phyloP scores from a whole-genome alignment of 64 coral and sea anemone genomes.

The Orbicella faveolata region DNA sequence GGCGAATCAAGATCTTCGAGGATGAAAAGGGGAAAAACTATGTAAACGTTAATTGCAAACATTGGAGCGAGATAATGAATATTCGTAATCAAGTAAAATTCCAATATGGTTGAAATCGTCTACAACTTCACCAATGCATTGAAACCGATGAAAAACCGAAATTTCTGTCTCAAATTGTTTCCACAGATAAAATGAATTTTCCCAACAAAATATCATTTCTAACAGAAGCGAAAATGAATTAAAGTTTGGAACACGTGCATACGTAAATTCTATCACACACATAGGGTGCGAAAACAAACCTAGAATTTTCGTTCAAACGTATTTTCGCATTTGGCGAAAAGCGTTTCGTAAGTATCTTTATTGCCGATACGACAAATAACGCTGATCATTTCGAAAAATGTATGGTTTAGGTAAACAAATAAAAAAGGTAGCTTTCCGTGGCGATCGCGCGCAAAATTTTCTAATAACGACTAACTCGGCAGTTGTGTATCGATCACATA shows the following conservation, averaged over 20 bases:
- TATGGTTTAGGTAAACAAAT: conserved; percentile 5
- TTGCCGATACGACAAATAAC: conserved; percentile 2
- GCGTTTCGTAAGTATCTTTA: conserved; percentile 2
- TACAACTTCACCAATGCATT: background rate
- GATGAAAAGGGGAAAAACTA: conserved; percentile 7
- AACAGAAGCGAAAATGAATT: background rate
- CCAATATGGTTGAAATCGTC: conserved; percentile 40
- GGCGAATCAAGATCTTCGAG: background rate
- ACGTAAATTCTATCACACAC: conserved; percentile 36
- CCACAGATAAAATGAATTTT: background rate
- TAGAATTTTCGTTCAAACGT: background rate
- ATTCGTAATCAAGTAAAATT: conserved; percentile 45
- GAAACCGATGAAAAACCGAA: background rate
- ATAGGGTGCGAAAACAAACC: conserved; percentile 20
- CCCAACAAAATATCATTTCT: background rate
- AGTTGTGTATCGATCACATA: background rate
- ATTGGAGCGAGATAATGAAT: conserved; percentile 35
- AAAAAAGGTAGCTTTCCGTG: background rate
- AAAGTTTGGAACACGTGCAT: background rate
- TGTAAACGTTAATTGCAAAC: conserved; percentile 22
- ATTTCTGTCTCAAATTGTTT: background rate
- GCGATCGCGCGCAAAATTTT: background rate
- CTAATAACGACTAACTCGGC: background rate
- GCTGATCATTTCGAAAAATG: conserved; percentile 11
- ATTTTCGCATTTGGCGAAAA: conserved; percentile 6